A percentile compares a stretch with the other conserved stretches of the same genome.
Conservation (phyloP, 2,888 invertebrate genomes). For the Lycocerus yunnanus region DNA sequence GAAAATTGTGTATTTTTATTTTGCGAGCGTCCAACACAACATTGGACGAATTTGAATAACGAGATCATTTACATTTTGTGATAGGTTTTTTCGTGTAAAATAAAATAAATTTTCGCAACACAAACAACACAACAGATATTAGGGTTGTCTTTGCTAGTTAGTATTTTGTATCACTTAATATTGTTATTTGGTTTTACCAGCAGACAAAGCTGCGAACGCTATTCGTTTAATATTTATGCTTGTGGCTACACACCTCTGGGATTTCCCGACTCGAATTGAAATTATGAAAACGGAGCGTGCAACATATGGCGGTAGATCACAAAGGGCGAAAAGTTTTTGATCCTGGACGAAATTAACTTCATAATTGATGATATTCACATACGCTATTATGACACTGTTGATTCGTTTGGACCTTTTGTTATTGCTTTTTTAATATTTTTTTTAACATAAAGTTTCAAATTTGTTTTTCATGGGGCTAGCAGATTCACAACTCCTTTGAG, state of each 20-base stretch:
- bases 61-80: not conserved
- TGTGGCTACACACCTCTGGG: constrained; percentile 35
- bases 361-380: constrained; percentile 30
- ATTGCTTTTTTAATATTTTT: constrained; percentile 15
- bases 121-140: constrained; percentile 8
- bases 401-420: constrained; percentile 8
- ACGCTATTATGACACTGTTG: constrained; percentile 14
- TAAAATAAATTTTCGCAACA: constrained; percentile 21
- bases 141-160: constrained; percentile 18
- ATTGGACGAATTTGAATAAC: not conserved
- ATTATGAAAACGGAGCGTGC: constrained; percentile 35
- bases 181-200: constrained; percentile 26
- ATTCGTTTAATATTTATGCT: constrained; percentile 44
- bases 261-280: constrained; percentile 34
- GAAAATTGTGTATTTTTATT: not conserved
- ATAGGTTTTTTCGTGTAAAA: not conserved
- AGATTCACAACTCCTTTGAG: not conserved
- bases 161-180: constrained; percentile 24
- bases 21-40: not conserved
- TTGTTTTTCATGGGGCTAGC: not conserved
- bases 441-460: not conserved
- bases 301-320: constrained; percentile 30
- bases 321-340: constrained; percentile 31
- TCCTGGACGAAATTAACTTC: constrained; percentile 31
- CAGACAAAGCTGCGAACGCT: constrained; percentile 34